phyloP scores from a whole-genome alignment of 1,140 invertebrate species.

The Mylabris phalerata region DNA sequence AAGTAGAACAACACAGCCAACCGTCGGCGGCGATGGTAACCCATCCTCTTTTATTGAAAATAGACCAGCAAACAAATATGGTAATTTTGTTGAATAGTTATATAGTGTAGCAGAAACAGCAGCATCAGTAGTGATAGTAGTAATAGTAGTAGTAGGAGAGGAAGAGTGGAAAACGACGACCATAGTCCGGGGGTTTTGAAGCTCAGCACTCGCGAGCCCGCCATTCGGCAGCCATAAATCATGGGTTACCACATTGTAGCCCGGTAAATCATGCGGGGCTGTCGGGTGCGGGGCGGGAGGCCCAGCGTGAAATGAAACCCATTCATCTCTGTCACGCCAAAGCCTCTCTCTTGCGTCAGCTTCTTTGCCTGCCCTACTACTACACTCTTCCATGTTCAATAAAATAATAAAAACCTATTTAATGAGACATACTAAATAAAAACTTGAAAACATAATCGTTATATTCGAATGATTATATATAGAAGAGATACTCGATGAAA shows the following conservation, averaged over 20 bases:
- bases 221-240: constrained; percentile 50
- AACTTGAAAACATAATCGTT: too few relatives aligned
- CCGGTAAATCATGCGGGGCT: constrained; percentile 55
- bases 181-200: constrained; percentile 29
- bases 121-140: too few relatives aligned
- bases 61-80: constrained; percentile 5
- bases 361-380: background rate
- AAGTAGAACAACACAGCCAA: too few relatives aligned
- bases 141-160: background rate
- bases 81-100: constrained; percentile 9
- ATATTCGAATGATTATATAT: too few relatives aligned
- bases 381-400: background rate
- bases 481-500: too few relatives aligned
- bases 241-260: constrained; percentile 63
- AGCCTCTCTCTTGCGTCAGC: constrained; percentile 30
- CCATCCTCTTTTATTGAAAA: background rate
- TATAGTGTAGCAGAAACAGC: background rate
- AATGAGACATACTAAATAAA: too few relatives aligned
- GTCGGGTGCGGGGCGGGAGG: constrained; percentile 29
- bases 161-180: constrained; percentile 3
- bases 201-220: constrained; percentile 38
- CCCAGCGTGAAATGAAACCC: constrained; percentile 51
- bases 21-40: too few relatives aligned
- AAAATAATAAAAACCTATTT: too few relatives aligned
- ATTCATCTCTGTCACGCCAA: constrained; percentile 41